Evolutionary conservation across 2,888 invertebrate species (phyloP).

Genomic region (Rhorus exstirpatorius): DNA sequence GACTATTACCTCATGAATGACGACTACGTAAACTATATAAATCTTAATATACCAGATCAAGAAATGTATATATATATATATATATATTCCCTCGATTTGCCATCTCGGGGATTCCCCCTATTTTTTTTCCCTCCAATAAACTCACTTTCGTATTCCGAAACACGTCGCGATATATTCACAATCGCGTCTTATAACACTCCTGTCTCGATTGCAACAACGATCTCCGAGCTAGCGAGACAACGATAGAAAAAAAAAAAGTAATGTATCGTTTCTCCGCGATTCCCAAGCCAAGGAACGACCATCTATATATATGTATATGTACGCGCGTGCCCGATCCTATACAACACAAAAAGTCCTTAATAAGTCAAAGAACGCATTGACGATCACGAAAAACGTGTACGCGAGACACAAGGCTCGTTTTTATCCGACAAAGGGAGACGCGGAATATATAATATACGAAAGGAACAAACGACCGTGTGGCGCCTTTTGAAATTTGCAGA

Average conservation of each 20-base stretch:
- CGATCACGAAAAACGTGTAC: slow-evolving; percentile 58
- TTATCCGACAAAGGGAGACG: slow-evolving; percentile 1
- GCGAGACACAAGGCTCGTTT: slow-evolving; percentile 11
- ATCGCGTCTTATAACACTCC: no score
- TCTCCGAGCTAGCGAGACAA: slow-evolving; percentile 1
- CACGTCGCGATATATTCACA: slow-evolving; percentile 45
- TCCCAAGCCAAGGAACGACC: slow-evolving; percentile 39
- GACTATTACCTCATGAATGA: slow-evolving; percentile 13
- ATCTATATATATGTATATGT: not conserved
- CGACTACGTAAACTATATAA: not conserved
- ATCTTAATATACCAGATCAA: not conserved
- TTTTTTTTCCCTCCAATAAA: slow-evolving; percentile 31
- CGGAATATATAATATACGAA: not conserved
- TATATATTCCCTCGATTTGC: not conserved
- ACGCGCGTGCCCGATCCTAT: slow-evolving; percentile 46
- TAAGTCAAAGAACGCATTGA: slow-evolving; percentile 66
- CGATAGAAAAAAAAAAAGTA: slow-evolving; percentile 21
- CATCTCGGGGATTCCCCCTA: not conserved
- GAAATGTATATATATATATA: no score
- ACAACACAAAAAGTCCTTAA: slow-evolving; percentile 30
- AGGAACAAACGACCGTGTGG: slow-evolving; percentile 7
- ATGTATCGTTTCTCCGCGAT: slow-evolving; percentile 54
- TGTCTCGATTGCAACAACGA: slow-evolving; percentile 14
- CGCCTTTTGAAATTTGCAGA: slow-evolving; percentile 45
- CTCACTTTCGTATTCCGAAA: slow-evolving; percentile 56